These are phyloP conservation scores for Torymus aiolomorphi DNA, from an alignment of 2,888 invertebrate genomes.

Conservation along the genomic window DNA sequence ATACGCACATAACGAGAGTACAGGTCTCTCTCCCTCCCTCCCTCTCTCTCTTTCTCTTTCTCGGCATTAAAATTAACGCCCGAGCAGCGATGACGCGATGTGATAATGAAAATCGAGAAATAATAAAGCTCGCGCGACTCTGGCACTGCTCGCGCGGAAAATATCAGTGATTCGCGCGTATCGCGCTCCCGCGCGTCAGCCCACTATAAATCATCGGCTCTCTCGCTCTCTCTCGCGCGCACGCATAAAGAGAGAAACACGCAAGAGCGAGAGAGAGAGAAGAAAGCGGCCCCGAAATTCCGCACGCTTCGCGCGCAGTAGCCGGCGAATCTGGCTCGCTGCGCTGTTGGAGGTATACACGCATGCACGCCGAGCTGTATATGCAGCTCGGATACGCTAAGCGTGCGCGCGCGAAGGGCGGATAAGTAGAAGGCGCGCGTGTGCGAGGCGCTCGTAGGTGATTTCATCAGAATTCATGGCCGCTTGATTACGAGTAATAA, in stretches of 20 bases:
- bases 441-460: slow-evolving; percentile 65
- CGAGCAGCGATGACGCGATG: background rate
- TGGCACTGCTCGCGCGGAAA: slow-evolving; percentile 11
- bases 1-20: too few species aligned
- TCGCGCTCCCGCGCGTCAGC: background rate
- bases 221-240: background rate
- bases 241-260: slow-evolving; percentile 24
- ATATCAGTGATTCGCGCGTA: slow-evolving; percentile 34
- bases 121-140: background rate
- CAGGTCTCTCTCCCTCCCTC: too few species aligned
- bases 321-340: slow-evolving; percentile 13
- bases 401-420: slow-evolving; percentile 60
- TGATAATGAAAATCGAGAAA: slow-evolving; percentile 15
- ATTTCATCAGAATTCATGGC: slow-evolving; percentile 75
- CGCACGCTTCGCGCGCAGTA: slow-evolving; percentile 1
- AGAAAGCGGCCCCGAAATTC: slow-evolving; percentile 29
- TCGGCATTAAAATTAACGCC: slow-evolving; percentile 24
- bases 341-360: background rate
- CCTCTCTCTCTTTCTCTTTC: too few species aligned
- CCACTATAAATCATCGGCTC: slow-evolving; percentile 35
- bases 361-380: background rate
- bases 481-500: slow-evolving; percentile 76
- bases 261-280: slow-evolving; percentile 30
- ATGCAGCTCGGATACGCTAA: slow-evolving; percentile 8
- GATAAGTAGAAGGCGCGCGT: slow-evolving; percentile 67